Evolutionary conservation across 2,113 vertebrate species (phyloP).

Genomic region (Channa argus): DNA sequence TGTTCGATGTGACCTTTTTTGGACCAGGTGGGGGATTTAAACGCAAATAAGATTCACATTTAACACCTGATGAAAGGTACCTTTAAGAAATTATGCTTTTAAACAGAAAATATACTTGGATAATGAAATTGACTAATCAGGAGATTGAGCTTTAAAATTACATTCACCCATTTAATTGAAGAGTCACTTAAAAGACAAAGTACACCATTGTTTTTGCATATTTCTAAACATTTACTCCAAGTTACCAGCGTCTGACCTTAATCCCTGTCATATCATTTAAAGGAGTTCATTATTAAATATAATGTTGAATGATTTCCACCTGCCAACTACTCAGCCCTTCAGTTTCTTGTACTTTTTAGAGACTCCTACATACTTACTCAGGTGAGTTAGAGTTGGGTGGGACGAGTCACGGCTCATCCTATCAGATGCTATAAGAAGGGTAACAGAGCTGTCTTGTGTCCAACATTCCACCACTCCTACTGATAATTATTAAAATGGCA

Average conservation of each 20-base stretch:
- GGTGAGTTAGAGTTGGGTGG: too few species aligned
- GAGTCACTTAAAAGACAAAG: not conserved
- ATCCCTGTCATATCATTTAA: not conserved
- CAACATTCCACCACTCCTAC: not conserved
- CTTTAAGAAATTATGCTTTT: not conserved
- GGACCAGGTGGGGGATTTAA: not conserved
- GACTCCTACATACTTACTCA: not conserved
- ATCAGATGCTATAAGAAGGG: too few species aligned
- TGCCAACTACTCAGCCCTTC: not conserved
- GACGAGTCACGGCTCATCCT: too few species aligned
- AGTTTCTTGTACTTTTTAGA: not conserved
- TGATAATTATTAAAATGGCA: not conserved
- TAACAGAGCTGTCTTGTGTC: not conserved
- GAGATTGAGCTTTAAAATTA: not conserved
- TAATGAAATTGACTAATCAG: not conserved
- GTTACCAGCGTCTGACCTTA: not conserved
- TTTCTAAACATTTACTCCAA: not conserved
- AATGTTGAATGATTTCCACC: not conserved
- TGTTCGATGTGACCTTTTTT: slow-evolving; percentile 17
- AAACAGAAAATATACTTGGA: not conserved
- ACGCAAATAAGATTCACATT: not conserved
- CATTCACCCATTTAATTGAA: not conserved
- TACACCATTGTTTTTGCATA: not conserved
- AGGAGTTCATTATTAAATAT: not conserved
- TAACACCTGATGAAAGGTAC: not conserved